These are phyloP conservation scores for Bubo scandiacus DNA, from an alignment of 2,113 vertebrate species.

Conservation along the genomic window DNA sequence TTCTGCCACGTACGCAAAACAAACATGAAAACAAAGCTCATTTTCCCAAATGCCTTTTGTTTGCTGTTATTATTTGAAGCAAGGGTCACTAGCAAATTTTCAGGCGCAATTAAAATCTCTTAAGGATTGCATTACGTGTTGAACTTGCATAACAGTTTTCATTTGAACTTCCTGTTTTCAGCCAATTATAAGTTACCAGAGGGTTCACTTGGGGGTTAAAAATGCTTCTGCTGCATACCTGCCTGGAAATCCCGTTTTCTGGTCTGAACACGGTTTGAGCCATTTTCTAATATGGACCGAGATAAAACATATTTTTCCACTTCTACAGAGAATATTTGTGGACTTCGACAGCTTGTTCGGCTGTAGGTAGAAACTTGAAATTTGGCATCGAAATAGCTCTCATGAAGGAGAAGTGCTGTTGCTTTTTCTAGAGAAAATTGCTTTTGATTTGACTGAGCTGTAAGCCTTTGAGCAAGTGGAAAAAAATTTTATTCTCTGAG, in stretches of 20 bases:
- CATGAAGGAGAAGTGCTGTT: conserved; percentile 5
- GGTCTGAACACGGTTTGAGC: neutral
- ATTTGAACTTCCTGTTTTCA: neutral
- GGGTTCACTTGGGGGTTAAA: neutral
- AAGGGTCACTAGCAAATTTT: neutral
- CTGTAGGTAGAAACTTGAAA: conserved; percentile 32
- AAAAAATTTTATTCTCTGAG: neutral
- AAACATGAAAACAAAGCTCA: neutral
- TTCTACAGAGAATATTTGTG: neutral
- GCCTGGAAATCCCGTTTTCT: neutral
- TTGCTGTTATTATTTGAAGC: neutral
- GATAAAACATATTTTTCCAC: neutral
- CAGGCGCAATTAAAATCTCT: neutral
- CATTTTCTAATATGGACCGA: neutral
- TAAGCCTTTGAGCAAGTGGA: neutral
- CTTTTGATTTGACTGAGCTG: conserved; percentile 1
- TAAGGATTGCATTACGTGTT: accelerated
- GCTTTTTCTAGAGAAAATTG: conserved; percentile 15
- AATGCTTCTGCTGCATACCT: neutral
- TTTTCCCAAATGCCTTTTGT: neutral
- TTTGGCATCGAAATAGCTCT: conserved; percentile 21
- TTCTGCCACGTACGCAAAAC: neutral
- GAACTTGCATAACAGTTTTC: neutral
- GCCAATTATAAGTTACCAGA: neutral
- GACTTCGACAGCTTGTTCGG: neutral